Evolutionary conservation across 2,888 invertebrate genomes (phyloP).

Genomic region (Bruchidius siliquastri): DNA sequence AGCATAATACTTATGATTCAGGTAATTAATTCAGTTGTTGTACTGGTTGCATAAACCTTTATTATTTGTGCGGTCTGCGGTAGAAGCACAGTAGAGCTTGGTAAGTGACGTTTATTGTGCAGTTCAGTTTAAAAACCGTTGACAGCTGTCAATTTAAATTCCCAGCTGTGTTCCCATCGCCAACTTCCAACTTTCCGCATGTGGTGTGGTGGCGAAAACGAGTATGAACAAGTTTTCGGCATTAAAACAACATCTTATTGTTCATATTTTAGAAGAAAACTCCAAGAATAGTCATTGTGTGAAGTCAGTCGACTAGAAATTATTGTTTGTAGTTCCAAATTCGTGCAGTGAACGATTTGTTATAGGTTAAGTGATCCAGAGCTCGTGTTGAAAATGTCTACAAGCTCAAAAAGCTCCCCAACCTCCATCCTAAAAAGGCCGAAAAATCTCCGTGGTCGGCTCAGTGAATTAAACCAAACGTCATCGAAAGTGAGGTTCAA

Average conservation of each 20-base stretch:
- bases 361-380: not conserved
- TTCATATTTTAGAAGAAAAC: not conserved
- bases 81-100: no score
- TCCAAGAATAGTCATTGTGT: not conserved
- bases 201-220: not conserved
- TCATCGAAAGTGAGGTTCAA: conserved; percentile 45
- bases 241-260: not conserved
- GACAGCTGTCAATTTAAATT: not conserved
- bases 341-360: no score
- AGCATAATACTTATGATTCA: no score
- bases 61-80: no score
- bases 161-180: no score
- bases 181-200: no score
- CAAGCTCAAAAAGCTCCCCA: conserved; percentile 7
- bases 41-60: no score
- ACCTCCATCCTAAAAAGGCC: conserved; percentile 33
- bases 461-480: conserved; percentile 24
- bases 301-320: not conserved
- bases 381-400: not conserved
- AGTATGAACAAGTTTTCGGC: not conserved
- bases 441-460: conserved; percentile 23
- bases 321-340: no score
- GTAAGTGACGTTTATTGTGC: no score
- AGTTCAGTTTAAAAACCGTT: no score
- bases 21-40: no score